Evolutionary conservation across 1,140 invertebrate genomes (phyloP), one percentile per base, ranked within the genome.

Genomic region (Popillia japonica): DNA sequence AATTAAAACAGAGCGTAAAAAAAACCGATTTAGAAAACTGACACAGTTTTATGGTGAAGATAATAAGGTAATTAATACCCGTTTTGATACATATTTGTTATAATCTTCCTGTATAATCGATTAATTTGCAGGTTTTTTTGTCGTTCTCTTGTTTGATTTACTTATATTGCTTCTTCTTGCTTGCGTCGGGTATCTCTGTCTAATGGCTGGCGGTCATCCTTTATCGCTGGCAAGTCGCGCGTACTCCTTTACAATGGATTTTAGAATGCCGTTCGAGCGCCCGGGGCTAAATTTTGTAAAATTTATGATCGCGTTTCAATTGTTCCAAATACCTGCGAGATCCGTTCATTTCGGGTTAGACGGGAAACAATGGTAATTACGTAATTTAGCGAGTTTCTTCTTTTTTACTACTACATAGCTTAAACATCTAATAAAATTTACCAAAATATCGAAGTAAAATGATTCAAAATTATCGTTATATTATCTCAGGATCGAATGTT

Each of bases 21-120:
- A 55, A n/a, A 55, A 55, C 9, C 48, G 48, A n/a, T 55, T n/a
- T 55, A 55, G 48, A 55, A 17, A 55, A 55, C 48, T 55, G 48
- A 55, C 48, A 55, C 48, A 55, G 48, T 55, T 55, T 55, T 34
- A 34, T 17, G 48, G 17, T 55, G 17, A 55, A 55, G 48, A 55
- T 55, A 55, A 55, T 55, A 55, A 55, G 48, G 48, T 55, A 55
- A 55, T 55, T 55, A 55, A 55, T 55, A 55, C 48, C 17, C n/a
- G 48, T 55, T 55, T 55, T n/a, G 27, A 55, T 55, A 55, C 48
- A 14, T 55, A 55, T 55, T 55, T 55, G 17, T 55, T 55, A 55
- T 17, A 55, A 55, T 55, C 48, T 55, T 55, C 48, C 48, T 55
- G 10, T 17, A 55, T 55, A 55, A 55, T 55, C 48, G 48, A 55